A percentile compares a stretch with the other conserved stretches of the same genome.
These are phyloP conservation scores for Cyrtonyx montezumae DNA, from an alignment of 2,113 vertebrate genomes.

Conservation along the genomic window DNA sequence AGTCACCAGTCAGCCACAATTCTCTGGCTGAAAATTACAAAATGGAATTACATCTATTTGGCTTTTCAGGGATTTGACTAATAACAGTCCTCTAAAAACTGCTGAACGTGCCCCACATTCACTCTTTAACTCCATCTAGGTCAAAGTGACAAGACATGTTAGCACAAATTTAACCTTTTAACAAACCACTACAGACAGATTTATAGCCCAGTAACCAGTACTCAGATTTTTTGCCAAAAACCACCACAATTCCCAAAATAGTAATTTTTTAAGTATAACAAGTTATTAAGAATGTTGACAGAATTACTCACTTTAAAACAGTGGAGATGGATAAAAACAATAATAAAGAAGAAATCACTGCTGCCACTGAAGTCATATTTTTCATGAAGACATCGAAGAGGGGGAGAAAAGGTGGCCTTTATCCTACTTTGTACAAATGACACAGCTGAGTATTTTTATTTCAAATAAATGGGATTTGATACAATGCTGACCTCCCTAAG, in stretches of 20 bases:
- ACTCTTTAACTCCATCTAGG: constrained; percentile 1
- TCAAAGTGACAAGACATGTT: background rate
- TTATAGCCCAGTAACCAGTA: background rate
- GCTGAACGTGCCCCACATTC: background rate
- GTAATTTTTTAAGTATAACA: background rate
- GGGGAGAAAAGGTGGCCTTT: background rate
- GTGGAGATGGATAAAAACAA: background rate
- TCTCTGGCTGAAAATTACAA: background rate
- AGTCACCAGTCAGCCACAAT: background rate
- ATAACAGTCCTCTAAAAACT: background rate
- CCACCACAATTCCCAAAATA: background rate
- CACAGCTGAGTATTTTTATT: background rate
- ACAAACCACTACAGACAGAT: background rate
- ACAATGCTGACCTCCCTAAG: background rate
- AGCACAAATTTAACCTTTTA: constrained; percentile 31
- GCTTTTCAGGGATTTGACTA: background rate
- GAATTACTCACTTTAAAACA: constrained; percentile 13
- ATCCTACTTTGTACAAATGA: constrained; percentile 9
- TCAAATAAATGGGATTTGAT: constrained; percentile 32
- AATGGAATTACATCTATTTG: background rate
- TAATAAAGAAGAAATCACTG: constrained; percentile 27
- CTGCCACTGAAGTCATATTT: constrained; percentile 11
- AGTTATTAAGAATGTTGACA: constrained; percentile 13
- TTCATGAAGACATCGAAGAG: constrained; percentile 23
- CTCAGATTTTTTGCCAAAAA: background rate